A percentile compares a stretch with the other conserved stretches of the same genome.
These are phyloP conservation scores for Xylota segnis DNA, from an alignment of 2,888 invertebrate genomes.

Conservation along the genomic window DNA sequence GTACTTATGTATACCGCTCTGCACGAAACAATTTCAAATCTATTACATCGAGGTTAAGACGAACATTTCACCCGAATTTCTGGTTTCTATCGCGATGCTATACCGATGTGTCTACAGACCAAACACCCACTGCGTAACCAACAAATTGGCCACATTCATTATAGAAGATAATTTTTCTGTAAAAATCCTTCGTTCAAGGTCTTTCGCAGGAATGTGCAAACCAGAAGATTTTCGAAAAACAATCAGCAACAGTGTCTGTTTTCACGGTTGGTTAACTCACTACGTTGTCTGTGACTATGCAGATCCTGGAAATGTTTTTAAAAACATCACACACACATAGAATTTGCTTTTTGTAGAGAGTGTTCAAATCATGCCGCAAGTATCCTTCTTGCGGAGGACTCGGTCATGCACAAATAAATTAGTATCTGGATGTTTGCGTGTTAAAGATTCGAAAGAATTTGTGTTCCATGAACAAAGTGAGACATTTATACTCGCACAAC, in stretches of 20 bases:
- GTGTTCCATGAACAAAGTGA: neutral
- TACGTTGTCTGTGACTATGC: conserved; percentile 17
- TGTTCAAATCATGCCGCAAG: neutral
- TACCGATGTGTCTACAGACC: neutral
- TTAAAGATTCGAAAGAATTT: neutral
- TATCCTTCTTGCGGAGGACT: neutral
- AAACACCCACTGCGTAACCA: conserved; percentile 71
- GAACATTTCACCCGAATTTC: conserved; percentile 2
- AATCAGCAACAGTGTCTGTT: conserved; percentile 41
- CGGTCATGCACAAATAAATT: neutral
- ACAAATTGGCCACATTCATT: conserved; percentile 77
- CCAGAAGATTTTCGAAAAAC: conserved; percentile 61
- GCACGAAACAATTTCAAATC: conserved; percentile 24
- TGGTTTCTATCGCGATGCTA: conserved; percentile 31
- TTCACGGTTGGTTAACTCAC: conserved; percentile 60
- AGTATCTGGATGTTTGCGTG: neutral
- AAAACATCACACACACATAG: conserved; percentile 1
- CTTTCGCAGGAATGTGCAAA: conserved; percentile 64
- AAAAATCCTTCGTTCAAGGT: conserved; percentile 58
- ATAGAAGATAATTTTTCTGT: conserved; percentile 69
- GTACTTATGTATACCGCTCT: conserved; percentile 4
- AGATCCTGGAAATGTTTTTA: conserved; percentile 49
- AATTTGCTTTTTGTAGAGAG: neutral
- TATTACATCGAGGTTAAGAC: conserved; percentile 31
- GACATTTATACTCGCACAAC: no score